Base-by-base conservation (phyloP, 2,797 vertebrate genomes). In the Meda fulgida region DNA sequence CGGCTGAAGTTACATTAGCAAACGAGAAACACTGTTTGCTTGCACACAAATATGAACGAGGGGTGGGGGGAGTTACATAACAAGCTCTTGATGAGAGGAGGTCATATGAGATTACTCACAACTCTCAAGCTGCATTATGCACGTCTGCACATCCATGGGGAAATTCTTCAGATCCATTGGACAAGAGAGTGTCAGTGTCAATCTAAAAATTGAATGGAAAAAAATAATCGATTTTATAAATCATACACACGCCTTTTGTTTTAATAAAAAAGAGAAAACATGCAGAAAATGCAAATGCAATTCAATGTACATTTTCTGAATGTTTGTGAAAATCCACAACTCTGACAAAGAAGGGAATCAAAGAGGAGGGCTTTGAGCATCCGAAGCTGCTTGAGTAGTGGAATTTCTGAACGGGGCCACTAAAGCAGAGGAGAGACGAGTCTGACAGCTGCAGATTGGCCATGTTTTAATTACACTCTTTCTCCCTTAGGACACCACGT, bases 121-220 rank as follows among this genome's bases (percentile, higher is more conserved):
- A 91, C 98, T 99, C 94, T 99, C 98, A 89, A 99, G 92, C 91
- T 99, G 98, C 97, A 99, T 99, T 92, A 98, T 99, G 88, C 98
- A 99, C 4, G 97, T 99, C 93, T 99, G 98, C 43, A 97, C 97
- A 86, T 99, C 98, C 98, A 99, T 99, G 19, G 98, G 98, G 90
- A 99, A 99, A 94, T 99, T 99, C 91, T 99, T 99, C 69, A 99
- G 96, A 92, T 99, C 97, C 98, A 99, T 99, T 1, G 98, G 98
- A 89, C 98, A 99, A 21, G 98, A 99, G 51, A 99, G 94, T 43
- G 97, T 99, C 92, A 99, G 93, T 19, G 98, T 99, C 88, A 99
- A 92, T 87, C 98, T 99, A 82, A 80, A 78, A 43, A 21, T 18
- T 5, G 0, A 16, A 78, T 26, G n/a, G 16, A 21, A 48, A 80